phyloP scores from a whole-genome alignment of 2,797 vertebrate genomes.

The Hemibagrus guttatus region DNA sequence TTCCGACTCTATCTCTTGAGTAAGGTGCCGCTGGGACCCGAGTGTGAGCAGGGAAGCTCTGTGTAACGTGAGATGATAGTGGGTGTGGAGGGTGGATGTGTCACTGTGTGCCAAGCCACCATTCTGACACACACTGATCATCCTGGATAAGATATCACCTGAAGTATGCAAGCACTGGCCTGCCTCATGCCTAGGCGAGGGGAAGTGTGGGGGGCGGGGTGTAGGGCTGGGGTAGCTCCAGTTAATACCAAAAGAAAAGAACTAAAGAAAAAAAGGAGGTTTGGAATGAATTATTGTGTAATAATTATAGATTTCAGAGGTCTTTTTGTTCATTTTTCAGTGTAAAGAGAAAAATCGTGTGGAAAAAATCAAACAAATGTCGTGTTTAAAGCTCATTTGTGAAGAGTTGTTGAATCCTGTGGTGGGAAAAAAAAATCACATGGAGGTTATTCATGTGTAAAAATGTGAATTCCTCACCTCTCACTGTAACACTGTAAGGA shows the following conservation, averaged over 20 bases:
- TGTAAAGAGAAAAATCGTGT: background rate
- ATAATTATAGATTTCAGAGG: background rate
- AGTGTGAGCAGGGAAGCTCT: background rate
- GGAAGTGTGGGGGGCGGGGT: too few relatives aligned
- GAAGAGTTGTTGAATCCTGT: background rate
- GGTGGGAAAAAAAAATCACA: too few relatives aligned
- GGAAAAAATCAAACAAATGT: background rate
- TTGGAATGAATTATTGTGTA: background rate
- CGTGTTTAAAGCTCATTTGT: background rate
- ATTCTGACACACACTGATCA: constrained; percentile 32
- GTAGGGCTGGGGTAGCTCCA: background rate
- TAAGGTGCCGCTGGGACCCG: background rate
- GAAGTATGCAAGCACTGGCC: constrained; percentile 26
- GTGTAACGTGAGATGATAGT: constrained; percentile 2
- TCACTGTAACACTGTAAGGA: background rate
- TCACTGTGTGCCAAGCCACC: constrained; percentile 29
- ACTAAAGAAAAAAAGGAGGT: background rate
- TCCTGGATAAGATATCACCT: constrained; percentile 45
- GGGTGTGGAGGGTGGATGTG: constrained; percentile 28
- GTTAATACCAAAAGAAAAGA: background rate
- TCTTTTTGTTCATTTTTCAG: background rate
- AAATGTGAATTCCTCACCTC: background rate
- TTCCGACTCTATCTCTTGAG: background rate
- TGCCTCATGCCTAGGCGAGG: background rate
- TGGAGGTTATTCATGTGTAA: background rate